phyloP scores from a whole-genome alignment of 2,797 vertebrate genomes.

The Salarias fasciatus region DNA sequence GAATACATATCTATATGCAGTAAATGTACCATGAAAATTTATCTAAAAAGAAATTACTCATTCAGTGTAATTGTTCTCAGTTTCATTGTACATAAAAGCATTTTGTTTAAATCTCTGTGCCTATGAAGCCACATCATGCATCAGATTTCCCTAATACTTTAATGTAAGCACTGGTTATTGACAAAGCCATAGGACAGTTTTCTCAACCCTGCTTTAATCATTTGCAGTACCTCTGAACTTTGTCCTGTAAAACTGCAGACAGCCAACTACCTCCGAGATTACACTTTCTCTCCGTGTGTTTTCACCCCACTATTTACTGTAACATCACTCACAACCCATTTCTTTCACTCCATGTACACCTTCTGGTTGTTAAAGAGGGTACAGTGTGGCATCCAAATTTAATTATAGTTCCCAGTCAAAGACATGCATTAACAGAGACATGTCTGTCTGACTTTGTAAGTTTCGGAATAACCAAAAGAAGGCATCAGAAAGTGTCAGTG shows the following conservation, averaged over 20 bases:
- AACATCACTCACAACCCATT: not conserved
- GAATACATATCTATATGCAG: too few relatives aligned
- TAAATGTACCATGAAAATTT: too few relatives aligned
- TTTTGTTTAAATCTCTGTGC: too few relatives aligned
- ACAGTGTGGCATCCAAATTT: slow-evolving; percentile 49
- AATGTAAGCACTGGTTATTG: not conserved
- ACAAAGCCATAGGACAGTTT: not conserved
- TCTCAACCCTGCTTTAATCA: slow-evolving; percentile 53
- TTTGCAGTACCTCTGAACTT: slow-evolving; percentile 69
- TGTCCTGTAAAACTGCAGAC: slow-evolving; percentile 45
- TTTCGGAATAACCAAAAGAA: slow-evolving; percentile 35
- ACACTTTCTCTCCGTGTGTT: slow-evolving; percentile 14
- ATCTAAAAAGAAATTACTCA: too few relatives aligned
- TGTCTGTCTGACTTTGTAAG: slow-evolving; percentile 63
- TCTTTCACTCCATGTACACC: not conserved
- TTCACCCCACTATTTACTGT: slow-evolving; percentile 5
- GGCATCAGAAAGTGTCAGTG: slow-evolving; percentile 33
- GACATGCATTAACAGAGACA: slow-evolving; percentile 54
- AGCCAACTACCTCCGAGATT: not conserved
- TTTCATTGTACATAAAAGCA: not conserved
- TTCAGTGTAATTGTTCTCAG: not conserved
- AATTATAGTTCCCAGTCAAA: slow-evolving; percentile 64
- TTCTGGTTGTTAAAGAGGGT: slow-evolving; percentile 15
- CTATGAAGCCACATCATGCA: too few relatives aligned
- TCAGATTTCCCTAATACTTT: not conserved